Conservation (phyloP, 2,888 invertebrate species). For the Leptogaster cylindrica region DNA sequence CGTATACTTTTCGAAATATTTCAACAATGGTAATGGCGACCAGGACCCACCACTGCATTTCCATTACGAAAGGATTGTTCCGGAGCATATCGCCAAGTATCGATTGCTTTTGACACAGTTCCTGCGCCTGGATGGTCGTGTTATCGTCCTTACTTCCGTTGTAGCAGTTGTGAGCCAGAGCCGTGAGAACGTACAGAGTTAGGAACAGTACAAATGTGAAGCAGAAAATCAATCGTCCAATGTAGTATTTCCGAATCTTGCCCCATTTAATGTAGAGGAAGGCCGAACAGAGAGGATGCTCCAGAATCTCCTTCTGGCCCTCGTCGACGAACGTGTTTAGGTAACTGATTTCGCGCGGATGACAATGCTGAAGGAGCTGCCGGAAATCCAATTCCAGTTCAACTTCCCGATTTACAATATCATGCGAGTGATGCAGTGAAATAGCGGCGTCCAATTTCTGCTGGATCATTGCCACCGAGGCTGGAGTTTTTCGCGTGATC, state of each 20-base stretch:
- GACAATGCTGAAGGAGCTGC: constrained; percentile 80
- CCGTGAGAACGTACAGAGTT: constrained; percentile 82
- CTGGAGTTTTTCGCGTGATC: constrained; percentile 84
- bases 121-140: constrained; percentile 73
- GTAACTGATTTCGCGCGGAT: constrained; percentile 84
- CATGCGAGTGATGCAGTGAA: constrained; percentile 77
- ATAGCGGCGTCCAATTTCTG: constrained; percentile 83
- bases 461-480: constrained; percentile 81
- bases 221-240: constrained; percentile 78
- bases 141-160: constrained; percentile 80
- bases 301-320: constrained; percentile 84
- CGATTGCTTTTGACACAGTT: constrained; percentile 78
- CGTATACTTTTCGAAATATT: constrained; percentile 80
- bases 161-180: constrained; percentile 83
- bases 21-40: constrained; percentile 81
- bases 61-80: constrained; percentile 77
- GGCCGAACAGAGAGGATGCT: constrained; percentile 87
- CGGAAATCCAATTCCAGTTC: constrained; percentile 83
- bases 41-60: constrained; percentile 83
- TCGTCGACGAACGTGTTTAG: constrained; percentile 87
- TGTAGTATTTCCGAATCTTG: constrained; percentile 86
- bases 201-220: constrained; percentile 80
- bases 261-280: constrained; percentile 90
- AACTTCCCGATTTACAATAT: constrained; percentile 78
- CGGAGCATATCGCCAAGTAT: constrained; percentile 77